Conservation (phyloP, 1,140 invertebrate genomes). For the Chrysomallon squamiferum region DNA sequence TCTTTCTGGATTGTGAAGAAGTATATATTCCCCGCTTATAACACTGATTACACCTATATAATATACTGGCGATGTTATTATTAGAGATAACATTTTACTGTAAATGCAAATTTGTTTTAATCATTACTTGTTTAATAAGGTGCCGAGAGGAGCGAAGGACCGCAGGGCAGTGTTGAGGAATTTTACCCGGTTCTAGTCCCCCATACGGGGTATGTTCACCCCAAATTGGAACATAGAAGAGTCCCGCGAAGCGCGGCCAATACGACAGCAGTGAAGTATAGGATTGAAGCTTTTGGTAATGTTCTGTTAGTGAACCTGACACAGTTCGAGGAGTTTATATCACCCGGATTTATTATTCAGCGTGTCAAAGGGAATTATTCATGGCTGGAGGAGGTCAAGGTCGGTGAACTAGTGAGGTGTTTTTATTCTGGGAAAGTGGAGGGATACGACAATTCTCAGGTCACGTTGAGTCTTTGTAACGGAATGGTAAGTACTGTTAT, state of each 20-base stretch:
- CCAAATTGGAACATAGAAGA: no score
- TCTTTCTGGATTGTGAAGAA: no score
- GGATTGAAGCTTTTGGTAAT: slow-evolving; percentile 2
- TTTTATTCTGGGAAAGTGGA: slow-evolving; percentile 75
- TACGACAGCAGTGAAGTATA: background rate
- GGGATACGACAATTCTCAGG: slow-evolving; percentile 70
- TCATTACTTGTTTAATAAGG: no score
- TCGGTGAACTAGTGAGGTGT: slow-evolving; percentile 63
- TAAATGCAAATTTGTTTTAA: no score
- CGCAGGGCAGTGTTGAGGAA: no score
- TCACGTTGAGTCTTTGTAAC: slow-evolving; percentile 77
- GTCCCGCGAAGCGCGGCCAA: background rate
- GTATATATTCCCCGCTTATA: no score
- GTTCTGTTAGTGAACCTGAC: slow-evolving; percentile 6
- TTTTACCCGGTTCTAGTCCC: no score
- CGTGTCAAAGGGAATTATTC: slow-evolving; percentile 2
- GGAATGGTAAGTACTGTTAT: slow-evolving; percentile 77
- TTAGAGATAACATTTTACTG: no score
- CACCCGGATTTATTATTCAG: slow-evolving; percentile 5
- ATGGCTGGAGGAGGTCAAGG: slow-evolving; percentile 2
- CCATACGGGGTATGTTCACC: no score
- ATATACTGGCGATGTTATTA: no score
- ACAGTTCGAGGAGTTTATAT: slow-evolving; percentile 7
- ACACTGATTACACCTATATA: no score
- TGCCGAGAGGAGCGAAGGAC: no score